phyloP scores from a whole-genome alignment of 64 coral and sea anemone species.

The Montipora capricornis region DNA sequence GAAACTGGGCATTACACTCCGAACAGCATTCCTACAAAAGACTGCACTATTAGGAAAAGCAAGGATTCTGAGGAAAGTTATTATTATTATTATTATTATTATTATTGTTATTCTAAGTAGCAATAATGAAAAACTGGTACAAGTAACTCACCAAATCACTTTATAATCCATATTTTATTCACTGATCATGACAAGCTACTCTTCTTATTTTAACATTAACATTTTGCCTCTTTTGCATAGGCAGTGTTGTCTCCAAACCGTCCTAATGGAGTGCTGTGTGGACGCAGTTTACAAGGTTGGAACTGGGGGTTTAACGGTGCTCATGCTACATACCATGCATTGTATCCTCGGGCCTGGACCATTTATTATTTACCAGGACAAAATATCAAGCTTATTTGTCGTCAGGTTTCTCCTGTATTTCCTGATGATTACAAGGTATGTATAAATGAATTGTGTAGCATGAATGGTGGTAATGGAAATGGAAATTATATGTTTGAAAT shows the following conservation, averaged over 20 bases:
- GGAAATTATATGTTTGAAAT: too few species aligned
- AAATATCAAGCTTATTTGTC: slow-evolving; percentile 87
- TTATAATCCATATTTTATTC: not conserved
- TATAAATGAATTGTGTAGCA: too few species aligned
- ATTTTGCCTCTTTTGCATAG: slow-evolving; percentile 8
- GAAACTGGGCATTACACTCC: too few species aligned
- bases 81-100: too few species aligned
- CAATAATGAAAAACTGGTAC: too few species aligned
- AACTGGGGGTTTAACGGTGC: slow-evolving; percentile 98
- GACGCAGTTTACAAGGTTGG: slow-evolving; percentile 94
- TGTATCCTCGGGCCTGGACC: slow-evolving; percentile 99
- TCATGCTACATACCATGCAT: slow-evolving; percentile 91
- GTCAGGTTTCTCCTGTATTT: slow-evolving; percentile 96
- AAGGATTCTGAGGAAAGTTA: too few species aligned
- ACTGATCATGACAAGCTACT: not conserved
- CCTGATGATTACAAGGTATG: slow-evolving; percentile 94
- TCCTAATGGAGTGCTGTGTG: slow-evolving; percentile 97
- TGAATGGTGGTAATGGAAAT: too few species aligned
- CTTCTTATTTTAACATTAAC: not conserved
- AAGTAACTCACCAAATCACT: too few species aligned
- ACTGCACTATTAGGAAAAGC: too few species aligned
- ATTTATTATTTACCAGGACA: slow-evolving; percentile 93
- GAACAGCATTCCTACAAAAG: too few species aligned
- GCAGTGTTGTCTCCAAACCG: slow-evolving; percentile 93
- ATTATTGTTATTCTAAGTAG: too few species aligned